Evolutionary conservation across 2,113 vertebrate genomes (phyloP).

Genomic region (Furnarius figulus): DNA sequence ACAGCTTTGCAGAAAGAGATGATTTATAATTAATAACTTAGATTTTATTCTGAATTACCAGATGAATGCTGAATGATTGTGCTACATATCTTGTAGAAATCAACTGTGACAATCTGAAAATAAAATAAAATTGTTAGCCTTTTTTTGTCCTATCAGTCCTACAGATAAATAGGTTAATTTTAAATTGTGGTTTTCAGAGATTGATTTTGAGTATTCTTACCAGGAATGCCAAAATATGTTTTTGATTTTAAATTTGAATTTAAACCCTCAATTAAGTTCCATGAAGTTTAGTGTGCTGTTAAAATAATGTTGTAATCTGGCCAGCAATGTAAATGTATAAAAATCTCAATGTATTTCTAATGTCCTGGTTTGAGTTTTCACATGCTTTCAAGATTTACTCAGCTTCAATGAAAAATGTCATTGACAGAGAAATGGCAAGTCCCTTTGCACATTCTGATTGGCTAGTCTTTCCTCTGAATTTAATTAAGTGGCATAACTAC

Average conservation of each 20-base stretch:
- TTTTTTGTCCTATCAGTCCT: neutral
- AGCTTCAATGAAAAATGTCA: neutral
- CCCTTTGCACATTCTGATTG: neutral
- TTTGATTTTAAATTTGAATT: neutral
- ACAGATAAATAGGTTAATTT: neutral
- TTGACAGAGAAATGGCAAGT: neutral
- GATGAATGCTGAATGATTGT: neutral
- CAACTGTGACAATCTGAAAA: neutral
- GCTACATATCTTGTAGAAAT: neutral
- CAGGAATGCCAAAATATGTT: neutral
- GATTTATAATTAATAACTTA: neutral
- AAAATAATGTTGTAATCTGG: neutral
- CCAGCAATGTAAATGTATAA: neutral
- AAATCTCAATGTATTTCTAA: neutral
- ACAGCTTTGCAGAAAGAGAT: neutral
- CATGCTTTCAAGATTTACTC: neutral
- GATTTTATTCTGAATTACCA: neutral
- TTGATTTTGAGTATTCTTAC: neutral
- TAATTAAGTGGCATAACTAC: neutral
- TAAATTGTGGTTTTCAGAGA: neutral
- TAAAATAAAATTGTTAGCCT: neutral
- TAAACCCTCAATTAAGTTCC: neutral
- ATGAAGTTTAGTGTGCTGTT: neutral
- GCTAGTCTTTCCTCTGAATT: neutral
- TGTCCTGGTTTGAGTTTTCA: neutral